phyloP scores from a whole-genome alignment of 2,888 invertebrate genomes.

The Oscheius onirici region DNA sequence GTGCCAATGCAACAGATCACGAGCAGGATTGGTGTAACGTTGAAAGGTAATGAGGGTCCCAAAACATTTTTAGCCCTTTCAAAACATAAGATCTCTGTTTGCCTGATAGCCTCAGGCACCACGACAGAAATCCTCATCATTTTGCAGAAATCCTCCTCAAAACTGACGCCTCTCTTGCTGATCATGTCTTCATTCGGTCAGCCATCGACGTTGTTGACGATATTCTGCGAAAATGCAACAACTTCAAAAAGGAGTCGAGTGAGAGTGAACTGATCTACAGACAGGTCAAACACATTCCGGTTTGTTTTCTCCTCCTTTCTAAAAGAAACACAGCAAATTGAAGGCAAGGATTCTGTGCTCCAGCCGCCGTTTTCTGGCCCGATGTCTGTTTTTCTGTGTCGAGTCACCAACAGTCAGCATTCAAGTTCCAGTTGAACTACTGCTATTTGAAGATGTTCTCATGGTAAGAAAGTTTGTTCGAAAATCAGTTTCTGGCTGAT shows the following conservation, averaged over 20 bases:
- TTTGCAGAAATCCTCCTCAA: constrained; percentile 19
- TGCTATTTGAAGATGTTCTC: constrained; percentile 31
- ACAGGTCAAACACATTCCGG: constrained; percentile 32
- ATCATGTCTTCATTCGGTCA: constrained; percentile 17
- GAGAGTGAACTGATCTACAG: constrained; percentile 27
- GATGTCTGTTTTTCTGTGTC: constrained; percentile 15
- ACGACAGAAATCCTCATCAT: neutral
- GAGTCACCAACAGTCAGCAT: neutral
- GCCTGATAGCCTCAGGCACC: too few relatives aligned
- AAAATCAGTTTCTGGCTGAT: too few relatives aligned
- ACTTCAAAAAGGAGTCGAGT: constrained; percentile 27
- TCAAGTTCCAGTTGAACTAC: neutral
- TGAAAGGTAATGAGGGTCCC: constrained; percentile 28
- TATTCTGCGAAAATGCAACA: constrained; percentile 32
- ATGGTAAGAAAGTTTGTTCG: constrained; percentile 8
- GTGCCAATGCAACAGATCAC: constrained; percentile 32
- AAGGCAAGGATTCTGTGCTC: constrained; percentile 29
- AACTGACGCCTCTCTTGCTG: constrained; percentile 22
- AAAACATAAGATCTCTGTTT: too few relatives aligned
- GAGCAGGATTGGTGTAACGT: constrained; percentile 28
- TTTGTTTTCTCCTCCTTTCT: neutral
- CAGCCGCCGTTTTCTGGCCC: constrained; percentile 21
- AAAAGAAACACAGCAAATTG: too few relatives aligned
- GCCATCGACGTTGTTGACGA: constrained; percentile 28
- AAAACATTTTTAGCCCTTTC: too few relatives aligned